A percentile compares a stretch with the other conserved stretches of the same genome.
These are phyloP conservation scores for Euphysa ruthae DNA, from an alignment of 30 jellyfish, hydroid and myxozoan species.

Conservation along the genomic window DNA sequence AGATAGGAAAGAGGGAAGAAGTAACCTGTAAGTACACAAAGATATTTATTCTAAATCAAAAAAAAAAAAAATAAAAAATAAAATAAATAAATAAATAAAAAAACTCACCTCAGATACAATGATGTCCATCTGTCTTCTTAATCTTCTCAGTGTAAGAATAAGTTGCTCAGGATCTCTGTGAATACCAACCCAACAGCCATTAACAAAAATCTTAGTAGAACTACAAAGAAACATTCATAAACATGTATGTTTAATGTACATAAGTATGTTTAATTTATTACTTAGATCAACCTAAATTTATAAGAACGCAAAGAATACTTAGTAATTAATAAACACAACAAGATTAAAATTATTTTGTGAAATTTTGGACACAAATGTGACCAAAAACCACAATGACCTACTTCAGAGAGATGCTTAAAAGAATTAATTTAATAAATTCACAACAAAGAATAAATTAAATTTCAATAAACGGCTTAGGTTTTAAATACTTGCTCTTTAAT, in stretches of 20 bases:
- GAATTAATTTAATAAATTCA: not conserved
- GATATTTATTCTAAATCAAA: too few relatives aligned
- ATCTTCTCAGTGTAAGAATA: constrained; percentile 76
- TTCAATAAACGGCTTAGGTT: not conserved
- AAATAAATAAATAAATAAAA: not conserved
- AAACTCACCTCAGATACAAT: constrained; percentile 94
- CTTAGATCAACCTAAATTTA: not conserved
- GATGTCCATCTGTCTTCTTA: constrained; percentile 97
- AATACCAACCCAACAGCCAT: constrained; percentile 99
- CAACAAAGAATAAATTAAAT: not conserved
- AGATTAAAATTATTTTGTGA: too few relatives aligned
- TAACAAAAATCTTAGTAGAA: constrained; percentile 96
- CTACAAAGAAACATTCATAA: constrained; percentile 7
- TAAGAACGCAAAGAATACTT: not conserved
- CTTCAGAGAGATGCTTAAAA: not conserved
- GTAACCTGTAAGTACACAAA: too few relatives aligned
- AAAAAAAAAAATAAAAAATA: too few relatives aligned
- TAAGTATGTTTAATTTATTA: not conserved
- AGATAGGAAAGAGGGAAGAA: too few relatives aligned
- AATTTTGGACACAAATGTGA: too few relatives aligned
- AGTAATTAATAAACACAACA: too few relatives aligned
- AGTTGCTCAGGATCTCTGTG: constrained; percentile 99
- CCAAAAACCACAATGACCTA: not conserved
- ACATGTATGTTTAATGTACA: not conserved
- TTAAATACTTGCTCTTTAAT: constrained; percentile 79